Conservation (phyloP, 2,797 vertebrate species). For the Ceryle rudis region DNA sequence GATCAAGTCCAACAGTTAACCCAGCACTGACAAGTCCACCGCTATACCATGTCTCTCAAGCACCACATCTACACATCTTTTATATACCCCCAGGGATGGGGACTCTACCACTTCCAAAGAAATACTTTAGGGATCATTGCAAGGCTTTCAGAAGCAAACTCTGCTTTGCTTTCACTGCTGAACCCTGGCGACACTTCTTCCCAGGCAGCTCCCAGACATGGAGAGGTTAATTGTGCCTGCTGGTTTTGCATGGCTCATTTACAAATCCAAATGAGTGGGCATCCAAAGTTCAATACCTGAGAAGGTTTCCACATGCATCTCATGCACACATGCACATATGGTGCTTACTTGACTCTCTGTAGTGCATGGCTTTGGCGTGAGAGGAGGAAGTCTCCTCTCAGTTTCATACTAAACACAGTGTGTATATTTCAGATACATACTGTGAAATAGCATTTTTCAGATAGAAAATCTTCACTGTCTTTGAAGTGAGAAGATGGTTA, state of each 20-base stretch:
- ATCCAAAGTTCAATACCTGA: neutral
- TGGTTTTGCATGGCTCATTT: neutral
- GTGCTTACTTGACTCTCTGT: neutral
- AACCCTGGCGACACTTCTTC: neutral
- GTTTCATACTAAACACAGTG: neutral
- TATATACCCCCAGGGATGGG: neutral
- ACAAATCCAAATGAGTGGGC: neutral
- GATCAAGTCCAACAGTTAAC: neutral
- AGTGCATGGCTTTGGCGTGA: neutral
- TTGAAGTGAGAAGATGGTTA: neutral
- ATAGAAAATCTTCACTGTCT: neutral
- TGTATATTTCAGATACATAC: neutral
- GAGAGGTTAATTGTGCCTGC: neutral
- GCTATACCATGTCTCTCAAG: neutral
- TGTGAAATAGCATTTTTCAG: neutral
- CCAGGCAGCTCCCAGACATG: neutral
- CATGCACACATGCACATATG: fast-evolving
- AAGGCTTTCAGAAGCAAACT: neutral
- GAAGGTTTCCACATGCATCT: neutral
- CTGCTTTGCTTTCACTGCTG: neutral
- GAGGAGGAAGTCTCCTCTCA: conserved; percentile 7
- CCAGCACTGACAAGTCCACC: neutral
- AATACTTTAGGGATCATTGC: neutral
- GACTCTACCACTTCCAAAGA: neutral
- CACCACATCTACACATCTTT: neutral